Conservation (phyloP, 92 coral and sea anemone genomes). For the Palythoa grandiflora region DNA sequence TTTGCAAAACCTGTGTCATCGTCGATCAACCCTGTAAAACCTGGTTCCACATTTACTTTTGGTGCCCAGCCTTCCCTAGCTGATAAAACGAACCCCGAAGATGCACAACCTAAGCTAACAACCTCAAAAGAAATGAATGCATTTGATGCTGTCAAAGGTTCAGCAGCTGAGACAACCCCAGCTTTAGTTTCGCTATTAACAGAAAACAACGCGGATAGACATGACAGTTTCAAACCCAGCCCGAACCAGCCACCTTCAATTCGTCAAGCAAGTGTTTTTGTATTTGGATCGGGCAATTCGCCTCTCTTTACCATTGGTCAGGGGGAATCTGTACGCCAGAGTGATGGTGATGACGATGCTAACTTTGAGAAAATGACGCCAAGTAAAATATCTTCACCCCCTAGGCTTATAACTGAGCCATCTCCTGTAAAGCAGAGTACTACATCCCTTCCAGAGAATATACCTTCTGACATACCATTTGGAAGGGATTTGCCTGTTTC, state of each 20-base stretch:
- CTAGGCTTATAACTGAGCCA: slow-evolving; percentile 17
- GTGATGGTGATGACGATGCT: slow-evolving; percentile 61
- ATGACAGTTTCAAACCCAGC: neutral
- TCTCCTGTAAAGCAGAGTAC: slow-evolving; percentile 15
- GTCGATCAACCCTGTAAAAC: neutral
- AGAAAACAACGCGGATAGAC: neutral
- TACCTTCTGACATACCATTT: slow-evolving; percentile 59
- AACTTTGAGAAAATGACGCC: slow-evolving; percentile 58
- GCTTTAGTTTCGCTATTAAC: slow-evolving; percentile 1
- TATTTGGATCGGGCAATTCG: slow-evolving; percentile 23
- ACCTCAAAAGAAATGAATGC: neutral
- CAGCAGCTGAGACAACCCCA: slow-evolving; percentile 23
- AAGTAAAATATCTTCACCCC: slow-evolving; percentile 66
- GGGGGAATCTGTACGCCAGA: slow-evolving; percentile 52
- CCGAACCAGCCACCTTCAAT: neutral
- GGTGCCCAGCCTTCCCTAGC: neutral
- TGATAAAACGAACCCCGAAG: neutral
- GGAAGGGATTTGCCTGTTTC: slow-evolving; percentile 67
- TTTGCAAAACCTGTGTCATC: neutral
- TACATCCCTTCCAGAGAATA: slow-evolving; percentile 2
- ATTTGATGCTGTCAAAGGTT: neutral
- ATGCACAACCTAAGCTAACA: neutral
- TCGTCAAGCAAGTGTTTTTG: neutral
- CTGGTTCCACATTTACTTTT: neutral
- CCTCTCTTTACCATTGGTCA: slow-evolving; percentile 86